Evolutionary conservation across 2,888 invertebrate species (phyloP), one percentile per base, ranked within the genome.

Genomic region (Cerastis leucographa): DNA sequence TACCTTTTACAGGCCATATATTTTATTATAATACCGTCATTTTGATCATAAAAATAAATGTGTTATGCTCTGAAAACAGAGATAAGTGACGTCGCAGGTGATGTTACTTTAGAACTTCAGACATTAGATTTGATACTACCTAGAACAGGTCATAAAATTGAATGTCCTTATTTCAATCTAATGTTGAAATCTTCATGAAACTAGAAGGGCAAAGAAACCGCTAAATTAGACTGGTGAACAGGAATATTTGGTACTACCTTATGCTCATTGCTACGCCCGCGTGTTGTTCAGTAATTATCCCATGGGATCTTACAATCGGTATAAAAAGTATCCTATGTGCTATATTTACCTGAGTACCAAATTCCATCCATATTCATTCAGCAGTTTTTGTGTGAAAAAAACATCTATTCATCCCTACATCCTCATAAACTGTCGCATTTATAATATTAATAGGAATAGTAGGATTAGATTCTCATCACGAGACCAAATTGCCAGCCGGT

Each of bases 41-140:
- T 65, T 76, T 69, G 71, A 76, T 74, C 76, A 69, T 83, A 83
- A 83, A 84, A 80, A 71, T 71, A 49, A 83, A 83, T 69, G 80
- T 71, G 84, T 71, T 83, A 83, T 71, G 76, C 49, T 64, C 54
- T 80, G 73, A 68, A 76, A 80, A 76, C 17, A 65, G 46, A 49
- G 84, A 76, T 74, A 76, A 73, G 61, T 51, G 54, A 54, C 67
- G n/a, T n/a, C 59, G 3, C 67, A 66, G 83, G 54, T 69, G 74
- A 74, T 51, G 44, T 66, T 61, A 54, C 51, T 66, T 40, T 54
- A 35, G 59, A 40, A 78, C 44, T 74, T 66, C 51, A 46, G 59
- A 19, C 44, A 54, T 74, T 29, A 25, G 19, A 44, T 66, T 74
- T 61, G 17, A 81, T 81, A 19, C 3, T 40, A 40, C 19, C 22